Conservation (phyloP, 2,888 invertebrate species). For the Agriopis leucophaearia region DNA sequence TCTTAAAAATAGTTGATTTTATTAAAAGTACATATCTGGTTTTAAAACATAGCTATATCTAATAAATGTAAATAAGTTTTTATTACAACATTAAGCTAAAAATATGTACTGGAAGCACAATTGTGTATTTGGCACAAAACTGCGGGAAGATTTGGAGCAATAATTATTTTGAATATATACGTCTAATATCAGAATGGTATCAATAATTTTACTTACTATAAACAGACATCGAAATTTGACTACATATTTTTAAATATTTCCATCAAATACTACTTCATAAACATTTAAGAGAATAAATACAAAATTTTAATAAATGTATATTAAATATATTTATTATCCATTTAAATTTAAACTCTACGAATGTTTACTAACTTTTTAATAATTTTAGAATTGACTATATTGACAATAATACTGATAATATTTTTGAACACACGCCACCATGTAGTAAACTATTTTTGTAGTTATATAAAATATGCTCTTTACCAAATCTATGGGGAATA, state of each 20-base stretch:
- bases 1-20: constrained; percentile 18
- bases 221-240: constrained; percentile 14
- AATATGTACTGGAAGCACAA: constrained; percentile 26
- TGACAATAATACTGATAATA: constrained; percentile 13
- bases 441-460: background rate
- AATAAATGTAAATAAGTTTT: constrained; percentile 18
- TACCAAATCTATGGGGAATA: constrained; percentile 1
- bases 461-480: background rate
- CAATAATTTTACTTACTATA: constrained; percentile 2
- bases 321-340: constrained; percentile 17
- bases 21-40: constrained; percentile 29
- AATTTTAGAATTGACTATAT: constrained; percentile 44
- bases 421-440: constrained; percentile 11
- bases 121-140: constrained; percentile 26
- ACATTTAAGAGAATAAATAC: constrained; percentile 52
- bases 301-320: constrained; percentile 41
- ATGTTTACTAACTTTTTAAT: constrained; percentile 51
- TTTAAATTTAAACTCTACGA: constrained; percentile 46
- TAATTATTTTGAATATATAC: background rate
- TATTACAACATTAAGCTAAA: constrained; percentile 11
- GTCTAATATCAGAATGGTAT: constrained; percentile 2
- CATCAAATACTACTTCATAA: constrained; percentile 39
- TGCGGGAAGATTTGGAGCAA: background rate
- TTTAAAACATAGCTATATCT: constrained; percentile 18
- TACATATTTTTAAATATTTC: constrained; percentile 32